Evolutionary conservation across 2,113 vertebrate species (phyloP).

Genomic region (Mesitornis unicolor): DNA sequence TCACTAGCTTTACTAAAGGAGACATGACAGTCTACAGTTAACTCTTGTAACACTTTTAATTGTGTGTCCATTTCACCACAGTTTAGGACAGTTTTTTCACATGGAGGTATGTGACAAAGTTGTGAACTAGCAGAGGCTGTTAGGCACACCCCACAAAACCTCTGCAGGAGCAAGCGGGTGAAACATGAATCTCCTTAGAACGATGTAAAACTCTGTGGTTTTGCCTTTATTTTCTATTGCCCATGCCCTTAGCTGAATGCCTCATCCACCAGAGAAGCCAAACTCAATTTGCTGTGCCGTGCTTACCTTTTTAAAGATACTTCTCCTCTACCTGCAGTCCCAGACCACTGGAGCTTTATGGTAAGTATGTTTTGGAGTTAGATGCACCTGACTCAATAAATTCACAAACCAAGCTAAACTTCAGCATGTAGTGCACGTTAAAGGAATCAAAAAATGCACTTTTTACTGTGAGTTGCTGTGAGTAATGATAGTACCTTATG

Average conservation of each 20-base stretch:
- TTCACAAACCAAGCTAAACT: not conserved
- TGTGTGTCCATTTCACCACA: not conserved
- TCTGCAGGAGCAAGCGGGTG: not conserved
- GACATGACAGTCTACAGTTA: not conserved
- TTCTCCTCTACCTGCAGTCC: not conserved
- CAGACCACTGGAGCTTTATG: not conserved
- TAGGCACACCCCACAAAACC: not conserved
- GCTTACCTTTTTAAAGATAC: not conserved
- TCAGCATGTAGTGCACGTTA: not conserved
- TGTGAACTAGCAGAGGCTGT: not conserved
- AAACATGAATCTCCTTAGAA: not conserved
- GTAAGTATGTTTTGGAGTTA: not conserved
- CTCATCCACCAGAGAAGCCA: not conserved
- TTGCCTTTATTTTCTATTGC: not conserved
- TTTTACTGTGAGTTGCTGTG: not conserved
- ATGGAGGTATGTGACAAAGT: accelerated
- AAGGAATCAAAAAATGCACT: not conserved
- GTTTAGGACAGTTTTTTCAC: not conserved
- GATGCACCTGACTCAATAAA: not conserved
- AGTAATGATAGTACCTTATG: not conserved
- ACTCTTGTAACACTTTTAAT: not conserved
- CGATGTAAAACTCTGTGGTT: not conserved
- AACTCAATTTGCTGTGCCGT: not conserved
- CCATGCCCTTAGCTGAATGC: not conserved
- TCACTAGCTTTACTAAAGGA: not conserved